These are phyloP conservation scores for Echeneis naucrates DNA, from an alignment of 2,797 vertebrate species.

Conservation along the genomic window DNA sequence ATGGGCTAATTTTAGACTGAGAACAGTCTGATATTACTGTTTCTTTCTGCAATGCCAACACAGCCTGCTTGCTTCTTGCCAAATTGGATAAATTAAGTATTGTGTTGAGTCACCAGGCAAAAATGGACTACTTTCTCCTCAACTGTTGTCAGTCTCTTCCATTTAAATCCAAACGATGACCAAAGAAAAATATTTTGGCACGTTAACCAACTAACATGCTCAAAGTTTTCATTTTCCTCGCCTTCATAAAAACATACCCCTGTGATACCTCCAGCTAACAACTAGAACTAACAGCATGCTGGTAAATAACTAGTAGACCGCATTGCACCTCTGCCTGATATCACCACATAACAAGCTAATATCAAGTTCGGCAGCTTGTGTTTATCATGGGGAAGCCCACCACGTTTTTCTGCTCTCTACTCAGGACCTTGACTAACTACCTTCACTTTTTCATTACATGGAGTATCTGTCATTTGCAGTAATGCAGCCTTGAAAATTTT, in stretches of 20 bases:
- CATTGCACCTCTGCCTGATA: neutral
- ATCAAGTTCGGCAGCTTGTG: no score
- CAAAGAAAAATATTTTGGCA: conserved; percentile 15
- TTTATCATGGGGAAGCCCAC: neutral
- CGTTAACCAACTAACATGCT: neutral
- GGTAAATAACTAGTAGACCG: neutral
- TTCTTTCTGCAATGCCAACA: conserved; percentile 16
- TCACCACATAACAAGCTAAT: no score
- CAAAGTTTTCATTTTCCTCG: neutral
- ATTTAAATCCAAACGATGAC: neutral
- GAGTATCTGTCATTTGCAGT: conserved; percentile 5
- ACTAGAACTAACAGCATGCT: neutral
- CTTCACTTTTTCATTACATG: neutral
- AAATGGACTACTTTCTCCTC: neutral
- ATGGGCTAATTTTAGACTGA: conserved; percentile 32
- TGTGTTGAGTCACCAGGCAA: conserved; percentile 14
- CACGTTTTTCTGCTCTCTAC: neutral
- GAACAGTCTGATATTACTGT: conserved; percentile 15
- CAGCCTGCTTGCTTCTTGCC: conserved; percentile 37
- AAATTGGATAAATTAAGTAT: conserved; percentile 32
- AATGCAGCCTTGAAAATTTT: neutral
- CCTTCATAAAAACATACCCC: neutral
- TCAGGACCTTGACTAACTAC: neutral
- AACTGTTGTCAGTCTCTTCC: conserved; percentile 5
- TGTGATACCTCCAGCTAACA: neutral